These are phyloP conservation scores for Paradisaea rubra DNA, from an alignment of 2,113 vertebrate species.

Conservation along the genomic window DNA sequence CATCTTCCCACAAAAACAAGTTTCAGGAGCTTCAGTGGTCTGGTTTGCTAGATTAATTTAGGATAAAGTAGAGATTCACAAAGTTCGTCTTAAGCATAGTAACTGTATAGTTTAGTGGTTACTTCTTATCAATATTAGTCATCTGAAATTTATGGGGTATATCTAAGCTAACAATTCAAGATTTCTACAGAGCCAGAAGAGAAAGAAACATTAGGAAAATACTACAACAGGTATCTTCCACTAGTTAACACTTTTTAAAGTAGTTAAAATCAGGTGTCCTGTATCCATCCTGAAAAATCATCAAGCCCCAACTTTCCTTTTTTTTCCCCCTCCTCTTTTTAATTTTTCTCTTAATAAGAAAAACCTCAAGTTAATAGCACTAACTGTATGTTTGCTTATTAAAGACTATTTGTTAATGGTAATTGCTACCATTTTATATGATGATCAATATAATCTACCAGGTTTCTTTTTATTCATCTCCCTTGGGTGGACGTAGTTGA, in stretches of 20 bases:
- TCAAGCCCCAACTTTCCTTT: neutral
- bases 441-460: constrained; percentile 10
- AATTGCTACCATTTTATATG: constrained; percentile 41
- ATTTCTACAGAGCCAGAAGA: neutral
- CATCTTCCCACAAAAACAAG: neutral
- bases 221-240: neutral
- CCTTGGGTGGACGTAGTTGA: constrained; percentile 33
- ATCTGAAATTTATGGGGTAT: neutral
- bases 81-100: neutral
- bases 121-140: neutral
- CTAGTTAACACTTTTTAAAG: neutral
- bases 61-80: neutral
- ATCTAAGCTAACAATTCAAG: neutral
- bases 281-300: neutral
- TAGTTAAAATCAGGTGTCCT: neutral
- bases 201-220: neutral
- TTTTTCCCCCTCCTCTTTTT: accelerated
- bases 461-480: constrained; percentile 13
- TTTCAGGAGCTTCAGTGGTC: neutral
- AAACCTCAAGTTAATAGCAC: neutral
- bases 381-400: constrained; percentile 6
- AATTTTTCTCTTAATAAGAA: neutral
- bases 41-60: neutral
- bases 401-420: constrained; percentile 46
- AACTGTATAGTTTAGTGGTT: neutral